Evolutionary conservation across 1,140 invertebrate genomes (phyloP), one percentile per base, ranked within the genome.

Genomic region (Caenorhabditis brenneri): DNA sequence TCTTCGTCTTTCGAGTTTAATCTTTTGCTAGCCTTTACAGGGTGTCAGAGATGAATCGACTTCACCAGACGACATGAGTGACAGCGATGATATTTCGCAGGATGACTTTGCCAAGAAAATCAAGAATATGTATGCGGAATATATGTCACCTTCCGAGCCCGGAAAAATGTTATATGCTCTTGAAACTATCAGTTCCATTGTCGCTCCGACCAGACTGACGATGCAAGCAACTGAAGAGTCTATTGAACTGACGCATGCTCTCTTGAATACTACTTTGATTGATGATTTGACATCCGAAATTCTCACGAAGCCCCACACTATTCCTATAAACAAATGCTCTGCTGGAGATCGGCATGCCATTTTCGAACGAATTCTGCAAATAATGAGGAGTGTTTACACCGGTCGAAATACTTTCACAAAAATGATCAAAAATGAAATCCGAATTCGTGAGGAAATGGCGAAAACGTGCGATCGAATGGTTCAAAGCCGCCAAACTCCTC

Each of bases 351-450:
- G 65, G 7, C 65, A 74, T 42, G 15, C 65, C 12, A 74, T 74
- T 74, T 74, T 74, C n/a, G 65, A 74, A 27, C 36, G 65, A 42
- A 74, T 74, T 46, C 7, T 74, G n/a, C 65, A 74, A 42, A 74
- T 74, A 10, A 22, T 74, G 15, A 12, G 65, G n/a, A 74, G 36
- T 42, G 36, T 39, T 10, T 74, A 46, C 19, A 74, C 65, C n/a
- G 65, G 65, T 24, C 65, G 36, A 1, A 74, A 74, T 36, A 46
- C 65, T 7, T 46, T 74, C 22, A 46, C 33, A 33, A 74, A 74
- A n/a, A 74, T 42, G 36, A 46, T 74, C 22, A 39, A 19, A 1
- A 74, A 74, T 22, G 65, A 74, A n/a, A 24, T 22, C 10, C 65
- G 65, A 24, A n/a, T 42, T 10, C 65, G 65, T 42, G 65, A 74